Percentiles rank a stretch among this genome's conserved stretches.
phyloP scores from a whole-genome alignment of 2,113 vertebrate species.

The Oryzias woworae region DNA sequence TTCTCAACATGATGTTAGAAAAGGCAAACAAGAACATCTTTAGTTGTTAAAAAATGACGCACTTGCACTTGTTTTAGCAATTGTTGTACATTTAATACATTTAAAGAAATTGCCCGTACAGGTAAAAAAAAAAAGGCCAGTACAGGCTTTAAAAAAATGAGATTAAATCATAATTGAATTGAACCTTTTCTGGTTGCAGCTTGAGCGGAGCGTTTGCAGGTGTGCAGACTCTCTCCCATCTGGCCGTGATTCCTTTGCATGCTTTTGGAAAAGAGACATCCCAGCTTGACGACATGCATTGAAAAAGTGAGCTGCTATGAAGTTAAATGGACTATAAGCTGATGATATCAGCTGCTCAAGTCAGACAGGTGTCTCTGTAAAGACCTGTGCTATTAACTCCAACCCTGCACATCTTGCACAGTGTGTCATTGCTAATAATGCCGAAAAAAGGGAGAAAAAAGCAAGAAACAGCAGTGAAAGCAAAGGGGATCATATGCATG shows the following conservation, averaged over 20 bases:
- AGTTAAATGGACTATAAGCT: conserved; percentile 69
- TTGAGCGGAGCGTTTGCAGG: conserved; percentile 4
- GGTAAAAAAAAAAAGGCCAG: not conserved
- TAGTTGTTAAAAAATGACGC: too few relatives aligned
- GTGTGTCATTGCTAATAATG: conserved; percentile 69
- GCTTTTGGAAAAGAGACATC: conserved; percentile 43
- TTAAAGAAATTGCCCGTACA: not conserved
- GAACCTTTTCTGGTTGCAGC: not conserved
- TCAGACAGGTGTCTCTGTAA: conserved; percentile 70
- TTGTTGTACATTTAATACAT: too few relatives aligned
- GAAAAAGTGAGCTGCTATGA: conserved; percentile 28
- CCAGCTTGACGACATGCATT: conserved; percentile 37
- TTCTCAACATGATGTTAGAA: too few relatives aligned
- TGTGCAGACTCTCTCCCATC: conserved; percentile 1
- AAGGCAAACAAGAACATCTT: too few relatives aligned
- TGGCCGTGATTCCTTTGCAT: conserved; percentile 5
- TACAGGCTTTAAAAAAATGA: conserved; percentile 14
- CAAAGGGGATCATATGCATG: conserved; percentile 75
- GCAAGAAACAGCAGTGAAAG: conserved; percentile 59
- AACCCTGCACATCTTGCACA: conserved; percentile 56
- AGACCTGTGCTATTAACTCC: conserved; percentile 68
- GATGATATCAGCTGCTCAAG: conserved; percentile 66
- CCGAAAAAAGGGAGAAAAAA: conserved; percentile 21
- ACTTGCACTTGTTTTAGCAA: too few relatives aligned
- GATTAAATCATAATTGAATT: conserved; percentile 9